Percentiles rank a stretch among this genome's conserved stretches.
Conservation (phyloP, 2,113 vertebrate species). For the Grus americana region DNA sequence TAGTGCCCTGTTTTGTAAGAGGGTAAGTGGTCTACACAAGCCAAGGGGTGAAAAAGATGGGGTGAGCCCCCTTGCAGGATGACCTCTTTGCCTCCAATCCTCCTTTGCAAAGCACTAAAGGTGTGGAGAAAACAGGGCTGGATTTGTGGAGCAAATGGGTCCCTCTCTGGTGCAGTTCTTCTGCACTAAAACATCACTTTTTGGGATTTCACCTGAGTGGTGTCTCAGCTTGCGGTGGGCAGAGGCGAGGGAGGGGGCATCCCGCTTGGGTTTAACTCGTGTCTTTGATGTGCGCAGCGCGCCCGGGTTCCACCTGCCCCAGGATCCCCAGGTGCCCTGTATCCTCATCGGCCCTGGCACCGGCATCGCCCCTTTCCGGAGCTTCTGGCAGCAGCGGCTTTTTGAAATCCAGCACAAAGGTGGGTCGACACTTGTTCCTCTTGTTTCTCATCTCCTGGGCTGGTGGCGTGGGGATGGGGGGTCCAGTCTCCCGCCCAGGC, state of each 20-base stretch:
- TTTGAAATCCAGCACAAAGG: conserved; percentile 92
- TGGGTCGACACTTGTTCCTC: neutral
- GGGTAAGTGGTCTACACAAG: conserved; percentile 75
- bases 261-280: neutral
- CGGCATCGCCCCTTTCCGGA: conserved; percentile 96
- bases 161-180: neutral
- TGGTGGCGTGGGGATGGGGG: rapidly evolving
- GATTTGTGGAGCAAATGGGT: neutral
- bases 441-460: neutral
- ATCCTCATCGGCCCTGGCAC: conserved; percentile 96
- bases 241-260: neutral
- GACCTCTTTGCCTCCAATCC: neutral
- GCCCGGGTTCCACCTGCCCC: conserved; percentile 92
- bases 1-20: conserved; percentile 95
- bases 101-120: neutral
- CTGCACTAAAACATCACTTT: neutral
- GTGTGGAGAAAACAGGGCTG: neutral
- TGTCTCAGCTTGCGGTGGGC: neutral
- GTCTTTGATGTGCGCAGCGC: conserved; percentile 72
- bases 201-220: neutral
- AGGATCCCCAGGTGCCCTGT: conserved; percentile 89
- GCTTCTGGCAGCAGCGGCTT: conserved; percentile 96
- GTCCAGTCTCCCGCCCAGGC: rapidly evolving
- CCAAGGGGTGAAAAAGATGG: neutral
- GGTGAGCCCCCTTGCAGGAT: neutral